Base-by-base conservation (phyloP, 1,140 invertebrate genomes). In the Pemphigus obesinymphae region DNA sequence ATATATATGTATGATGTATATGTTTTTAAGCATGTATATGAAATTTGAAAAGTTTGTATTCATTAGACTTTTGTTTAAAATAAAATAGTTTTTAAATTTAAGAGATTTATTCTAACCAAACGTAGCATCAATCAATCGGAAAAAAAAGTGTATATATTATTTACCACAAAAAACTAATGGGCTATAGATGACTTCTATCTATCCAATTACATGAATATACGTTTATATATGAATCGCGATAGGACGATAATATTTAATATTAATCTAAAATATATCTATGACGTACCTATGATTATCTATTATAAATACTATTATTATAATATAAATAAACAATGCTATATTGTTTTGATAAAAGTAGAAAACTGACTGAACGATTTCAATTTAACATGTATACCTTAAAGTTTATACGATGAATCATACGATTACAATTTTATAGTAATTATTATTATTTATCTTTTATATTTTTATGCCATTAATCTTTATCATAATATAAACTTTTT, bases 41-140 rank as follows among this genome's bases (percentile, higher is more conserved):
- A 45, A 70, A 70, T 70, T 70, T 45, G 23, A 70, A 70, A 70
- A 70, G 68, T 70, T 70, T 70, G 23, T 45, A 70, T 70, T 70
- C 68, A 45, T 70, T 70, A 70, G 68, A 70, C 37, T 43, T 43
- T 70, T 70, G 68, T 70, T 70, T 26, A 8, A 70, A 70, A 70
- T 43, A 26, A 45, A 26, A 70, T 70, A 23, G 37, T 70, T 70
- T 68, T 70, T 2, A 2, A 26, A 70, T 43, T 26, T 43, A 40
- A 26, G 23, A 70, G 37, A 40, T 68, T 23, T 70, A 70, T 70
- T 43, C 26, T 43, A 26, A n/a, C 7, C n/a, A 43, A 70, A 26
- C 23, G n/a, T 70, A 26, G 13, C 15, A 43, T 43, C 66, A 43
- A 70, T 70, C 66, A 43, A 43, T 70, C 15, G 29, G 10, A 23